Evolutionary conservation across 2,797 vertebrate species (phyloP), one percentile per base, ranked within the genome.

Genomic region (Eulemur albifrons): DNA sequence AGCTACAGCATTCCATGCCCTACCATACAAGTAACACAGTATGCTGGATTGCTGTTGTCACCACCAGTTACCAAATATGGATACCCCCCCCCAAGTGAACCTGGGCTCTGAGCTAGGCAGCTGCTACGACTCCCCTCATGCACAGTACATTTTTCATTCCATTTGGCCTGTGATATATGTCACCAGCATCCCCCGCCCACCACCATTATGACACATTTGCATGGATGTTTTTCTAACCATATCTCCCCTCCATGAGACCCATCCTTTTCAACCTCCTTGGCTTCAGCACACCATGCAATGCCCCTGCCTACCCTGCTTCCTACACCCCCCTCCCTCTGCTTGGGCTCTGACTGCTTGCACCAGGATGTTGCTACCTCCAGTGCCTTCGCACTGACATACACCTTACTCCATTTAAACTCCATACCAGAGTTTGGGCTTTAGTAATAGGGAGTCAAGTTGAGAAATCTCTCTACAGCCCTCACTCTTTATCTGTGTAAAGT

Each of bases 211-310:
- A 2, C 15, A 2, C 5, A 75, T 2, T 20, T 73, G 0, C n/a
- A 48, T 38, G 12, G 18, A 18, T 5, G 11, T 1, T 4, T 90
- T 52, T 57, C 13, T 35, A 63, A n/a, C 0, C 13, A 15, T 9
- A 2, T 4, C 0, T 48, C 10, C 10, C 0, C 5, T 27, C 9
- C 3, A 4, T 20, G 4, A 25, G 4, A 84, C 1, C 0, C 10
- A 10, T 14, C 0, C 27, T 70, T 1, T 35, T 23, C 23, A 30
- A 8, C 2, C 7, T 25, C 21, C 54, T 7, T 59, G 38, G 27
- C 15, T 50, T 88, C 11, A 45, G 30, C 0, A 1, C 14, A 2
- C 7, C 32, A 40, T 9, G 32, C 7, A 15, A 20, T 23, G 2
- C 0, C 40, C 40, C 27, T 59, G 4, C 0, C 8, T 4, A 25